These are phyloP conservation scores for Heliconius cydno DNA, from an alignment of 2,888 invertebrate genomes.

Conservation along the genomic window DNA sequence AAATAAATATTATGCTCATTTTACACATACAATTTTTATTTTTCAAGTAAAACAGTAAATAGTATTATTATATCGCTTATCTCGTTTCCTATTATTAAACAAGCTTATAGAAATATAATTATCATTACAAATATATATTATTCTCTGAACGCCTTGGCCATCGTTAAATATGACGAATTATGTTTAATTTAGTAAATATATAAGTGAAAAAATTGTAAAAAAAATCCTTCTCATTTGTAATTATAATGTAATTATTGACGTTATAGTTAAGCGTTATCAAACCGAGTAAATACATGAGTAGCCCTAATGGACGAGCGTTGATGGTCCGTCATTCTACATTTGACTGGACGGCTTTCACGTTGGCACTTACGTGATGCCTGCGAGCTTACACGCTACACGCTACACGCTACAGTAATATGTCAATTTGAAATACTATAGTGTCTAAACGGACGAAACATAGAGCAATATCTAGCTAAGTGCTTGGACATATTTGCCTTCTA, in stretches of 20 bases:
- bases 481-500: slow-evolving; percentile 11
- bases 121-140: too few relatives aligned
- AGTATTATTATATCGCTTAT: too few relatives aligned
- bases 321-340: slow-evolving; percentile 80
- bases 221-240: background rate
- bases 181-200: too few relatives aligned
- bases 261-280: slow-evolving; percentile 38
- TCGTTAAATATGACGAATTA: too few relatives aligned
- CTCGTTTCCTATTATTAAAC: too few relatives aligned
- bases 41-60: too few relatives aligned
- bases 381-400: slow-evolving; percentile 59
- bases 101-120: too few relatives aligned
- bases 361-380: slow-evolving; percentile 66
- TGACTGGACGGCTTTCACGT: slow-evolving; percentile 80
- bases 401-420: slow-evolving; percentile 53
- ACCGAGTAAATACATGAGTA: slow-evolving; percentile 40
- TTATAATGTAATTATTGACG: background rate
- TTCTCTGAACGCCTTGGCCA: too few relatives aligned
- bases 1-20: background rate
- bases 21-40: background rate
- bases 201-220: too few relatives aligned
- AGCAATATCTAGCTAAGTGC: slow-evolving; percentile 47
- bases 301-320: slow-evolving; percentile 77
- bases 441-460: slow-evolving; percentile 45
- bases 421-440: slow-evolving; percentile 51